Percentiles rank a stretch among this genome's conserved stretches.
phyloP scores from a whole-genome alignment of 2,797 vertebrate species.

The Selene dorsalis region DNA sequence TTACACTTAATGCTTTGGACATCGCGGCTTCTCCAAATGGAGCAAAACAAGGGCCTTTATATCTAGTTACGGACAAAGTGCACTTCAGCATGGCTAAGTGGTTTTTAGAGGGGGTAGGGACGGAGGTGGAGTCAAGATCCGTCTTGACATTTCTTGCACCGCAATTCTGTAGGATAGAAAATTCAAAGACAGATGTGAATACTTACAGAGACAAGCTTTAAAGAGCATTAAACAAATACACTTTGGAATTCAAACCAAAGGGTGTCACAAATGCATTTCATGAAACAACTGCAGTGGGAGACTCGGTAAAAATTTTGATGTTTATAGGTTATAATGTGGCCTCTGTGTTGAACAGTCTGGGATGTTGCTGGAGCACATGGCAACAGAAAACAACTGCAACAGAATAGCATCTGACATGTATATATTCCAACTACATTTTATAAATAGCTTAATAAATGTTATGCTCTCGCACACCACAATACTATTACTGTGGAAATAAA shows the following conservation, averaged over 20 bases:
- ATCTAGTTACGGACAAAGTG: conserved; percentile 80
- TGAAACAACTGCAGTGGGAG: conserved; percentile 68
- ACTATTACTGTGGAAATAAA: conserved; percentile 73
- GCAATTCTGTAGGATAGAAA: conserved; percentile 71
- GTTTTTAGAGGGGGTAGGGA: conserved; percentile 77
- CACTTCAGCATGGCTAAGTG: conserved; percentile 83
- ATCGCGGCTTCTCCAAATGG: conserved; percentile 73
- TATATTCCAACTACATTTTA: conserved; percentile 79
- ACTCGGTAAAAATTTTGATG: conserved; percentile 75
- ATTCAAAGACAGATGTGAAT: conserved; percentile 79
- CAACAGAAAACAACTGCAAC: conserved; percentile 66
- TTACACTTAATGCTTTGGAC: conserved; percentile 85
- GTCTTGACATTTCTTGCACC: conserved; percentile 83
- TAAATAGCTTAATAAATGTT: conserved; percentile 84
- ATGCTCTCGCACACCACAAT: conserved; percentile 66
- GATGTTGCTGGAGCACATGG: conserved; percentile 74
- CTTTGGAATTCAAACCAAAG: conserved; percentile 80
- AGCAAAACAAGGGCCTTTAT: conserved; percentile 81
- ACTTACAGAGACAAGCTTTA: conserved; percentile 84
- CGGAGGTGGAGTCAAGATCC: conserved; percentile 78
- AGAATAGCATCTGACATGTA: conserved; percentile 79
- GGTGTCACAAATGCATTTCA: conserved; percentile 76
- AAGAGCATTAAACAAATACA: conserved; percentile 87
- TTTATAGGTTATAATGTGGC: conserved; percentile 84
- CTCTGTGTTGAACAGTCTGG: conserved; percentile 67